Percentiles rank a stretch among this genome's conserved stretches.
These are phyloP conservation scores for Sphecodes monilicornis DNA, from an alignment of 2,888 invertebrate genomes.

Conservation along the genomic window DNA sequence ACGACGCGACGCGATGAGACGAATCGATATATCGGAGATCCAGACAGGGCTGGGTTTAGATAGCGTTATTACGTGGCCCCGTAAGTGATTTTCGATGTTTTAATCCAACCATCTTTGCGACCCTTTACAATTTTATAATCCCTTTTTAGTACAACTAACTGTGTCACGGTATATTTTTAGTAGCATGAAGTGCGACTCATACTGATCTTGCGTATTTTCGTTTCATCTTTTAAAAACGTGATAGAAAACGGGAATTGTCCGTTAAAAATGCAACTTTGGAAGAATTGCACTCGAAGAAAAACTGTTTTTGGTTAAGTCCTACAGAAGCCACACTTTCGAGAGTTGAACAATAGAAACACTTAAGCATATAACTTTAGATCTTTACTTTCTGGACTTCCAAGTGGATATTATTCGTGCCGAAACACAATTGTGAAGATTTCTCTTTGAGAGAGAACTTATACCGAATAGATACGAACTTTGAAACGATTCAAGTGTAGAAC, in stretches of 20 bases:
- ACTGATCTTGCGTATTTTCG: neutral
- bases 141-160: neutral
- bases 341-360: neutral
- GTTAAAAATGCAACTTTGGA: neutral
- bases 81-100: slow-evolving; percentile 16
- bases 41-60: neutral
- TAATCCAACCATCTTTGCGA: neutral
- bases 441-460: neutral
- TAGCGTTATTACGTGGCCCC: neutral
- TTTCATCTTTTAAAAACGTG: neutral
- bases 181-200: neutral
- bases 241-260: neutral
- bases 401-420: neutral
- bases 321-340: neutral
- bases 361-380: neutral
- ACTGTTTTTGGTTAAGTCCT: neutral
- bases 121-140: neutral
- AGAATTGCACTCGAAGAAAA: neutral
- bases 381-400: neutral
- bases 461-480: neutral
- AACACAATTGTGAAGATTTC: neutral
- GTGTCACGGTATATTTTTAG: neutral
- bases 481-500: too few species aligned
- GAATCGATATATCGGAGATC: slow-evolving; percentile 29
- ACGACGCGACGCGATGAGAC: too few species aligned